A percentile compares a stretch with the other conserved stretches of the same genome.
phyloP scores from a whole-genome alignment of 2,113 vertebrate species.

The Bubalus kerabau region DNA sequence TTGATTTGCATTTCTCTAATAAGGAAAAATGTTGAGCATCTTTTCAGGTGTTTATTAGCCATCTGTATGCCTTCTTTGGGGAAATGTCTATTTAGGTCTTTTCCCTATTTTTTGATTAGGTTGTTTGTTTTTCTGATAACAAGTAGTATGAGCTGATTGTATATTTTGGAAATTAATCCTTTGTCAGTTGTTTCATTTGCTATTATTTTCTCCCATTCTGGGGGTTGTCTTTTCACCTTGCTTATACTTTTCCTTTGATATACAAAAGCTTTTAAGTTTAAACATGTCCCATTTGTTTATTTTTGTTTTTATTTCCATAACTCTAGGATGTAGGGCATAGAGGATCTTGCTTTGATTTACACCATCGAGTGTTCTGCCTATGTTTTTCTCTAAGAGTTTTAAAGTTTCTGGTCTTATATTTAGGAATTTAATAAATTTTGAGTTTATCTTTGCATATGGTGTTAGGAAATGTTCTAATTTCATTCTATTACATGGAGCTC shows the following conservation, averaged over 20 bases:
- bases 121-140: not conserved
- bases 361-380: not conserved
- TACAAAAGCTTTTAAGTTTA: not conserved
- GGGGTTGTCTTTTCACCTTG: not conserved
- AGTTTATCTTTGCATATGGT: not conserved
- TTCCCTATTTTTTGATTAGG: not conserved
- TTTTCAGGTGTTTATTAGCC: not conserved
- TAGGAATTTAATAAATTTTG: not conserved
- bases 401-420: not conserved
- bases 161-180: not conserved
- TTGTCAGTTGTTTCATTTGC: not conserved
- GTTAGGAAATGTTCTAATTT: not conserved
- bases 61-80: not conserved
- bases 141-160: not conserved
- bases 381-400: not conserved
- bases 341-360: not conserved
- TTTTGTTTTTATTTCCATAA: not conserved
- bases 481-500: not conserved
- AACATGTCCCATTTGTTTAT: not conserved
- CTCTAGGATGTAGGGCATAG: not conserved
- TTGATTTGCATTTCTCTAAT: not conserved
- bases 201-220: not conserved
- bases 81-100: not conserved
- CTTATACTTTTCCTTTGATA: not conserved
- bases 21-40: not conserved